Evolutionary conservation across 2,113 vertebrate genomes (phyloP), one percentile per base, ranked within the genome.

Genomic region (Canis aureus): DNA sequence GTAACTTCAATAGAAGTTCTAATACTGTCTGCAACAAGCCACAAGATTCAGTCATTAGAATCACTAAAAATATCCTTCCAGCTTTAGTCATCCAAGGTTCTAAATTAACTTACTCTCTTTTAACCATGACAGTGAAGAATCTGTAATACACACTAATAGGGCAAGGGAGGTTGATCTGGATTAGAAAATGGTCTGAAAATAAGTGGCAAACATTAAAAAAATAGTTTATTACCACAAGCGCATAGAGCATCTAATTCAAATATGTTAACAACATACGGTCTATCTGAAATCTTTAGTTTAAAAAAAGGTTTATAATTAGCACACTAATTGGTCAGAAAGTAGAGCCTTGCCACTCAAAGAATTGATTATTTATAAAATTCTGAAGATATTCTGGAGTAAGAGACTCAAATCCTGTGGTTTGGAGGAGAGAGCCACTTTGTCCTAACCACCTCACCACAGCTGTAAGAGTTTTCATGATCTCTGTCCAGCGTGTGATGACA

Each of bases 21-120:
- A 91, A 95, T 97, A 82, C 94, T 55, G 60, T 93, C 91, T 78
- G 73, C 69, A 76, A 91, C 85, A 79, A 93, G 78, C 71, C 81
- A 59, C 92, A 97, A 97, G 89, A 94, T 81, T 85, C 79, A 81
- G 62, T 91, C 96, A 90, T 95, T 93, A 96, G 51, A 88, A 66
- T 29, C 92, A 88, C 93, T 97, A 95, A 98, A 97, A 97, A 97
- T 93, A 95, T 69, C 92, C 80, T 79, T 80, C 69, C 53, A 80
- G 53, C 43, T 94, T 95, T 79, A 94, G 94, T 96, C 91, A 97
- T 81, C 84, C 73, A 62, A 74, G 38, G 49, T 86, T 94, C 73
- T 91, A 97, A 97, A 98, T 97, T 92, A 94, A 94, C 84, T 95
- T 91, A 89, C 95, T 97, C 43, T 62, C 89, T 90, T 97, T 96